Conservation (phyloP, 1,140 invertebrate species). For the Drosophila kikkawai region DNA sequence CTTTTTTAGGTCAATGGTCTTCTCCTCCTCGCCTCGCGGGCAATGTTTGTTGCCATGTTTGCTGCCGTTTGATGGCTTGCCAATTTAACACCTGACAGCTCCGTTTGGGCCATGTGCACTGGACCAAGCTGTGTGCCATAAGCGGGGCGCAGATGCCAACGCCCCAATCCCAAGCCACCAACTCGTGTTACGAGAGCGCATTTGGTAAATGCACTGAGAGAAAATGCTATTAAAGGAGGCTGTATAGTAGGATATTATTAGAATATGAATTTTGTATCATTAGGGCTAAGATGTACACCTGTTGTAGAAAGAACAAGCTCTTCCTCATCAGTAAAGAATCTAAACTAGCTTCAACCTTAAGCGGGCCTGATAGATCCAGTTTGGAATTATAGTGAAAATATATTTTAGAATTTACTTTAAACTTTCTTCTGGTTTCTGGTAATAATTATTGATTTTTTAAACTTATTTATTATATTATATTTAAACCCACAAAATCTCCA, state of each 20-base stretch:
- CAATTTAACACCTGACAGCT: constrained; percentile 79
- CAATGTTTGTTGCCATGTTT: constrained; percentile 62
- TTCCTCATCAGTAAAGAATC: not conserved
- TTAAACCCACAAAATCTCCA: no score
- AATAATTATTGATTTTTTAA: no score
- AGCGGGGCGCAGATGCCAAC: constrained; percentile 56
- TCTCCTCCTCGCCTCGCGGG: constrained; percentile 14
- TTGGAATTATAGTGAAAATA: not conserved
- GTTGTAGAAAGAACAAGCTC: not conserved
- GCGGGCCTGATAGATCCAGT: not conserved
- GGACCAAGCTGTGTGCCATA: constrained; percentile 60
- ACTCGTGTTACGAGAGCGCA: constrained; percentile 54
- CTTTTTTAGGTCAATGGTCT: constrained; percentile 76
- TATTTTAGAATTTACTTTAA: no score
- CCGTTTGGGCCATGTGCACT: constrained; percentile 52
- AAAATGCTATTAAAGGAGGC: not conserved
- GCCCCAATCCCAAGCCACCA: constrained; percentile 44
- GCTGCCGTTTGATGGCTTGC: constrained; percentile 65
- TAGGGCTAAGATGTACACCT: no score
- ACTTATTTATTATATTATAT: no score
- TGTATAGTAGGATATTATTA: not conserved
- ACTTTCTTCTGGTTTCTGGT: not conserved
- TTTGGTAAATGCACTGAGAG: not conserved
- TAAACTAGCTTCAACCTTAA: not conserved
- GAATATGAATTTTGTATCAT: not conserved